These are phyloP conservation scores for Todiramphus saurophagus DNA, from an alignment of 2,113 vertebrate genomes.

Conservation along the genomic window DNA sequence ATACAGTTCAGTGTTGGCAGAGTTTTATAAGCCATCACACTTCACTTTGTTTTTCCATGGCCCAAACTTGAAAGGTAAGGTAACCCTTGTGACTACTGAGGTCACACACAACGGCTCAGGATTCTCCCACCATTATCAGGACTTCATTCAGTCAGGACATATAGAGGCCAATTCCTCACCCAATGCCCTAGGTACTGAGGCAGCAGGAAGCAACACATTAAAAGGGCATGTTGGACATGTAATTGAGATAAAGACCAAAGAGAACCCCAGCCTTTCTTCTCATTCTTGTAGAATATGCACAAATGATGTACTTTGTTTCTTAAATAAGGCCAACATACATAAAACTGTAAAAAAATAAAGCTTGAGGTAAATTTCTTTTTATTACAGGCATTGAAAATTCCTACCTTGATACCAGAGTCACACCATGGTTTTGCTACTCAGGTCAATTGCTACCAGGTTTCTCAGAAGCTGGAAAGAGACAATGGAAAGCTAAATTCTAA, in stretches of 20 bases:
- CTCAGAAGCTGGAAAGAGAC: not conserved
- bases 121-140: not conserved
- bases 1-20: slow-evolving; percentile 58
- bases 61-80: not conserved
- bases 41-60: not conserved
- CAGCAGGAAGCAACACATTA: not conserved
- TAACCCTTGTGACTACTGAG: not conserved
- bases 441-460: not conserved
- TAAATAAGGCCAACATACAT: not conserved
- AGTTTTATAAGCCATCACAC: slow-evolving; percentile 45
- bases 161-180: not conserved
- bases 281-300: not conserved
- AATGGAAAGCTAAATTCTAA: not conserved
- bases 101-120: not conserved
- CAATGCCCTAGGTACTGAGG: not conserved
- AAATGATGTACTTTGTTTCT: not conserved
- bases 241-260: not conserved
- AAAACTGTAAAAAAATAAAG: not conserved
- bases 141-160: not conserved
- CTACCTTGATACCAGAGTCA: not conserved
- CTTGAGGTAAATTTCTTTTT: not conserved
- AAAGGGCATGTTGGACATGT: not conserved
- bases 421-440: not conserved
- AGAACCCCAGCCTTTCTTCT: not conserved
- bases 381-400: not conserved